Evolutionary conservation across 2,888 invertebrate genomes (phyloP).

Genomic region (Gortyna flavago): DNA sequence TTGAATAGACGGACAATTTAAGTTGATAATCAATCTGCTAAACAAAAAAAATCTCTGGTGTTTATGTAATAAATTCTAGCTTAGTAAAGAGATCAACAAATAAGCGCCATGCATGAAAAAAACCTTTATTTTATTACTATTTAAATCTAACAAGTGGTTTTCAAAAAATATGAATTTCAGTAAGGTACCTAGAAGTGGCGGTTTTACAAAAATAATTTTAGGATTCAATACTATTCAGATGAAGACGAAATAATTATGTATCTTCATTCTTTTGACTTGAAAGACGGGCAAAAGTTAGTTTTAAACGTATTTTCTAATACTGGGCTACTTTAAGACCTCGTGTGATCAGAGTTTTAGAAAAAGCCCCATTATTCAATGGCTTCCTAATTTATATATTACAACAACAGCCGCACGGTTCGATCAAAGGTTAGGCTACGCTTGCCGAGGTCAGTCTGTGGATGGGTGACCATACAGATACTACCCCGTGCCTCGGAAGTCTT

Average conservation of each 20-base stretch:
- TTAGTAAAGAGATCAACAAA: not conserved
- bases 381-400: not conserved
- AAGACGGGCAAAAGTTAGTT: not conserved
- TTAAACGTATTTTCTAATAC: not conserved
- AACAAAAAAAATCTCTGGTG: not conserved
- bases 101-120: not conserved
- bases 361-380: not conserved
- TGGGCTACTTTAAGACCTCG: not conserved
- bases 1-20: not conserved
- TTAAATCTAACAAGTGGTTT: slow-evolving; percentile 44
- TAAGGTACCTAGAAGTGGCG: slow-evolving; percentile 38
- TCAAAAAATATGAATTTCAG: slow-evolving; percentile 57
- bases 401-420: too few relatives aligned
- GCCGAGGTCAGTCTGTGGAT: not conserved
- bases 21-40: too few relatives aligned
- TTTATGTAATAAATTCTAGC: not conserved
- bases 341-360: not conserved
- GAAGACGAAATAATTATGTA: not conserved
- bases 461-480: not conserved
- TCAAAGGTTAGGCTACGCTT: not conserved
- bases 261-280: slow-evolving; percentile 10
- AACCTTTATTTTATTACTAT: not conserved
- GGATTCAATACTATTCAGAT: slow-evolving; percentile 12
- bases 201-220: slow-evolving; percentile 58
- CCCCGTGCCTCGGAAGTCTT: not conserved